Evolutionary conservation across 2,888 invertebrate species (phyloP), one percentile per base, ranked within the genome.

Genomic region (Corbicula japonica): DNA sequence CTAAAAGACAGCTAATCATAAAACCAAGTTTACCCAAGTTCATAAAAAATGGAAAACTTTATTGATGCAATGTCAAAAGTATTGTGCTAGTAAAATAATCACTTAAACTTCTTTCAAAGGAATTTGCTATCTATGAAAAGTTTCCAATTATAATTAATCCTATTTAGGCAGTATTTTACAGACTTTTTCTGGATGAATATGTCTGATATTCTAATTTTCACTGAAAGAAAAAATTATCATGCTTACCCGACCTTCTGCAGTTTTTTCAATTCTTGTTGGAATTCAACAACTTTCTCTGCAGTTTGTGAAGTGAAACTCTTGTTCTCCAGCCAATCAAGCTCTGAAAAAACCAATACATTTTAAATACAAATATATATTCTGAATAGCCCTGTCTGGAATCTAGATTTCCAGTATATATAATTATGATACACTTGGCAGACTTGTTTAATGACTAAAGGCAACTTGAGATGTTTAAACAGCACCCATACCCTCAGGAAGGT

Each of bases 311-410:
- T 76, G 58, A 78, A 87, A 65, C 87, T 87, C 66, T 76, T 77
- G 61, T 86, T 86, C 52, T 78, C 72, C 21, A 87, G 72, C 87
- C 87, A 87, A 48, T 82, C 81, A 8, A 77, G 63, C 52, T 46
- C 83, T 82, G 72, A 12, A 76, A 69, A 12, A 12, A 38, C 8
- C 15, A 41, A 61, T 8, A 30, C 4, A 10, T 32, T 18, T 23
- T 3, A 30, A 26, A 23, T 4, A 58, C n/a, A 58, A 4, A 23
- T 8, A 50, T 21, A 50, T 8, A 50, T n/a, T n/a, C n/a, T n/a
- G n/a, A n/a, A n/a, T n/a, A n/a, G n/a, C n/a, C n/a, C n/a, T n/a
- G n/a, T n/a, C n/a, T n/a, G n/a, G n/a, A n/a, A n/a, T n/a, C n/a
- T n/a, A n/a, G n/a, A n/a, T n/a, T n/a, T n/a, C n/a, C n/a, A n/a